Evolutionary conservation across 2,888 invertebrate genomes (phyloP).

Genomic region (Flexamia atlantica): DNA sequence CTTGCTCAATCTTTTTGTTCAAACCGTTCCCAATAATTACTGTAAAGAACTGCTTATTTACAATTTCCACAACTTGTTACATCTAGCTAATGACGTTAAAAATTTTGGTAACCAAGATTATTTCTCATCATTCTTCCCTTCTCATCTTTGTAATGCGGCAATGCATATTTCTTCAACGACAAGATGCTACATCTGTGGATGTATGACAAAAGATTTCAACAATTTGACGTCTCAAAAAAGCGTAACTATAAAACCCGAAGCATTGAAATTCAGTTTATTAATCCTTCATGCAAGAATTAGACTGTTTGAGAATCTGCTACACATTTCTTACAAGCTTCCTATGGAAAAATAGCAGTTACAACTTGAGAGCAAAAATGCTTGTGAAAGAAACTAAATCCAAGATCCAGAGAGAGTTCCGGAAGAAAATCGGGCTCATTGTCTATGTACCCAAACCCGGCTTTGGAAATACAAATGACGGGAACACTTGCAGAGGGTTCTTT

Average conservation of each 20-base stretch:
- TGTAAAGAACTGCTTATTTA: too few species aligned
- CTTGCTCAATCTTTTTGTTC: too few species aligned
- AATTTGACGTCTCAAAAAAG: not conserved
- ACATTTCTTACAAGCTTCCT: constrained; percentile 60
- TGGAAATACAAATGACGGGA: constrained; percentile 1
- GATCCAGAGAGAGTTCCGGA: not conserved
- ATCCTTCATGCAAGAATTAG: constrained; percentile 61
- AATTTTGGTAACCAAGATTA: too few species aligned
- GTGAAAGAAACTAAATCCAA: not conserved
- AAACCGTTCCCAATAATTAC: too few species aligned
- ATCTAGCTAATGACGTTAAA: too few species aligned
- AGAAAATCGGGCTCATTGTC: not conserved
- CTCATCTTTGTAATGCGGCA: constrained; percentile 64
- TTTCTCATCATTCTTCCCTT: too few species aligned
- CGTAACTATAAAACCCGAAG: not conserved
- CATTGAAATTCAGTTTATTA: constrained; percentile 57
- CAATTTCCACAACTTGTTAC: too few species aligned
- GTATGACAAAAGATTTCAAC: constrained; percentile 38
- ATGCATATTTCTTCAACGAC: constrained; percentile 40
- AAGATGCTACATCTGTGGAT: constrained; percentile 48
- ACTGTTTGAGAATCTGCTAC: constrained; percentile 61
- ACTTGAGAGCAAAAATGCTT: not conserved
- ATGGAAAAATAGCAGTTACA: constrained; percentile 47
- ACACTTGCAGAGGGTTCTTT: not conserved
- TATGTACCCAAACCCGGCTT: not conserved